A percentile compares a stretch with the other conserved stretches of the same genome.
phyloP scores from a whole-genome alignment of 23 tunicate species.

The Phallusia fumigata region DNA sequence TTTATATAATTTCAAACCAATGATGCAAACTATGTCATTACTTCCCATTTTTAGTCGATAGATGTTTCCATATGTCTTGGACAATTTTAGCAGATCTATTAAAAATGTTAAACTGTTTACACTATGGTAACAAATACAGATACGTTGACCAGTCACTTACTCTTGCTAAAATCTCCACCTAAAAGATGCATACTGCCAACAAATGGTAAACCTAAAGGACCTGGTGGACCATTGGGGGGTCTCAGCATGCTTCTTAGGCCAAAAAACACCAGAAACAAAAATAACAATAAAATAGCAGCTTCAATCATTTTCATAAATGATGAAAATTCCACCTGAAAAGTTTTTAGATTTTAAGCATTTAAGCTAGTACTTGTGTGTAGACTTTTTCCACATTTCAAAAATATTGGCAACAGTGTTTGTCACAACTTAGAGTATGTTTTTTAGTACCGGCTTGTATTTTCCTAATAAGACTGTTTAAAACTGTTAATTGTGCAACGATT shows the following conservation, averaged over 20 bases:
- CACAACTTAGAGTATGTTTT: too few relatives aligned
- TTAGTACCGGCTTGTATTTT: too few relatives aligned
- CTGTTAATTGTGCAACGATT: too few relatives aligned
- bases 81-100: not conserved
- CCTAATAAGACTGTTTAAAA: too few relatives aligned
- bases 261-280: not conserved
- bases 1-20: constrained; percentile 16
- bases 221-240: constrained; percentile 28
- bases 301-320: not conserved
- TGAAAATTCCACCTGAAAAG: too few relatives aligned
- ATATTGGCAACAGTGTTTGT: too few relatives aligned
- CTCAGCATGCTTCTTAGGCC: not conserved
- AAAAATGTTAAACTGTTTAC: not conserved
- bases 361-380: too few relatives aligned
- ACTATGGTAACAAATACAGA: not conserved
- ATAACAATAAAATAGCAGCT: not conserved
- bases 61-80: constrained; percentile 18
- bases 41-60: constrained; percentile 9
- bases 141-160: not conserved
- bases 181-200: constrained; percentile 16
- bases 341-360: too few relatives aligned
- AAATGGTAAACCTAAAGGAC: constrained; percentile 19
- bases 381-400: too few relatives aligned
- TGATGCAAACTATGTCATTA: not conserved
- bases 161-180: not conserved